Percentiles rank a stretch among this genome's conserved stretches.
phyloP scores from a whole-genome alignment of 2,113 vertebrate species.

The Martes martes region DNA sequence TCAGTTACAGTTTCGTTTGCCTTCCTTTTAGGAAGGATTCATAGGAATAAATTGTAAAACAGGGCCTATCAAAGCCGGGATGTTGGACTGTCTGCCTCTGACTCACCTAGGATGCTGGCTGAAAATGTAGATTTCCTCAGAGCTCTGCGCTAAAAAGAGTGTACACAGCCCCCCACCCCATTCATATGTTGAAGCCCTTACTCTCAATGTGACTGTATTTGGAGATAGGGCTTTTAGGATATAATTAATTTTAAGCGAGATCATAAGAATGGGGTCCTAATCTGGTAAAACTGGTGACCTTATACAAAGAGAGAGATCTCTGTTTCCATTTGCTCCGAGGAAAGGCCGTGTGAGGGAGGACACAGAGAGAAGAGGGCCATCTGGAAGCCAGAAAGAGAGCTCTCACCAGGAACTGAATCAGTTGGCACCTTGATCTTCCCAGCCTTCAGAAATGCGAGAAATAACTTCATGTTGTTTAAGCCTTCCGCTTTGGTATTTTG shows the following conservation, averaged over 20 bases:
- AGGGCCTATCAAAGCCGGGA: background rate
- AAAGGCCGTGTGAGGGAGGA: background rate
- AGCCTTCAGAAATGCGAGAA: background rate
- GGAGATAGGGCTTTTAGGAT: background rate
- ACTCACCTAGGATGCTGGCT: background rate
- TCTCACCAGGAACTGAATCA: background rate
- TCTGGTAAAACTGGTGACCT: background rate
- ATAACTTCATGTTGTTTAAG: background rate
- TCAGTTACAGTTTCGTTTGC: background rate
- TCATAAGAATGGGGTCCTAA: background rate
- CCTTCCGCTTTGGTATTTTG: background rate
- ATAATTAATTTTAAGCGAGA: background rate
- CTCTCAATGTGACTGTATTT: background rate
- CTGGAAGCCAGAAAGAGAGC: background rate
- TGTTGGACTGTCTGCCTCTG: background rate
- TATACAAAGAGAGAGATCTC: background rate
- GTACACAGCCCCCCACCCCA: accelerated
- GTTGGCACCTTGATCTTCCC: background rate
- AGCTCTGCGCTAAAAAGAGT: background rate
- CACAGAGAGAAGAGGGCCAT: background rate
- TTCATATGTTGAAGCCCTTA: background rate
- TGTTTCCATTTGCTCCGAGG: background rate
- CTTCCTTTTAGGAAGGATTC: background rate
- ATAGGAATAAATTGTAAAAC: background rate
- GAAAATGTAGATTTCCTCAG: background rate